Evolutionary conservation across 2,888 invertebrate genomes (phyloP), one percentile per base, ranked within the genome.

Genomic region (Pristionchus fissidentatus): DNA sequence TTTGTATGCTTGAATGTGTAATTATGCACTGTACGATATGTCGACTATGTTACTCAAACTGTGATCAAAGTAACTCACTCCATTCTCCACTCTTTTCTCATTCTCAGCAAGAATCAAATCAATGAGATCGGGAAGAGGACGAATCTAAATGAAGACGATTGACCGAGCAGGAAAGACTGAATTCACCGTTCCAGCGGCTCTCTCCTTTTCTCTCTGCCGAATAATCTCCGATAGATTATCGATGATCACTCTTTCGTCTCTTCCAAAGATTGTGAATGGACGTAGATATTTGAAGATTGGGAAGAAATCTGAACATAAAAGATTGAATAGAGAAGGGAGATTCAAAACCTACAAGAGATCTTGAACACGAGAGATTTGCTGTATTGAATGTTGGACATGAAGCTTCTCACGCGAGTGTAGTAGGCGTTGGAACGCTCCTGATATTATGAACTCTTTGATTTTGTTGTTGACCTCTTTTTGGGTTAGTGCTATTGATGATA

Each of bases 51-150:
- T n/a, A n/a, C n/a, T n/a, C n/a, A n/a, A n/a, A n/a, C n/a, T n/a
- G 29, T 60, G 38, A 15, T 35, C n/a, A 70, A 70, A 70, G 26
- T 43, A 79, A 35, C 79, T n/a, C 15, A 79, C 79, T 8, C 79
- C 79, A 26, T n/a, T 79, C 15, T 3, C 7, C 35, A 29, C 29
- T 32, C 79, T 52, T n/a, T 79, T 49, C 38, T 79, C 79, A 55
- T 79, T 79, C 55, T 79, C 79, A 7, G 35, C 35, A 8, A 79
- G 55, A 35, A 79, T 49, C 29, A 79, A 38, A 79, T 79, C 79
- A 35, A 79, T 79, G 13, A 55, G 8, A 35, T 79, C 79, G 13
- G 79, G 79, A 3, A 79, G 57, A 8, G 29, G 35, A 55, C 79
- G 79, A 19, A 57, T 57, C 79, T 79, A 55, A 32, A 38, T 10